phyloP scores from a whole-genome alignment of 1,140 invertebrate genomes.

The Hyposmocoma kahamanoa region DNA sequence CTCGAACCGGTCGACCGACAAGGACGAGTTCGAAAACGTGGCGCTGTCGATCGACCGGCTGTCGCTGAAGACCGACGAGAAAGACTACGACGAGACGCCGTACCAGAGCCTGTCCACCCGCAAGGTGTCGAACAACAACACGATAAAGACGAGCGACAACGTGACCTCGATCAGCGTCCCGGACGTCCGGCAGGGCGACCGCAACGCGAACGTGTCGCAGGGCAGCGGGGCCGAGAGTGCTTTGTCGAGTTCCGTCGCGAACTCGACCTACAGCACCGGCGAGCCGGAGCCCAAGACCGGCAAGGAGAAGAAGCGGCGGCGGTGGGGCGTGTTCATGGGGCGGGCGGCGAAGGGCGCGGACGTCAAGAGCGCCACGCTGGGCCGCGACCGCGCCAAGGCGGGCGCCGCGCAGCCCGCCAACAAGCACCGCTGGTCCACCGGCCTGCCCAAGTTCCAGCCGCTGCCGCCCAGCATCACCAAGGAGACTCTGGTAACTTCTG shows the following conservation, averaged over 20 bases:
- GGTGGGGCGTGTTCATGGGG: conserved; percentile 78
- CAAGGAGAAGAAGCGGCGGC: conserved; percentile 76
- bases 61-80: conserved; percentile 43
- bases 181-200: conserved; percentile 28
- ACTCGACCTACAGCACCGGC: conserved; percentile 45
- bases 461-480: conserved; percentile 82
- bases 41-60: conserved; percentile 31
- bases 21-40: conserved; percentile 30
- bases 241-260: conserved; percentile 43
- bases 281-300: conserved; percentile 26
- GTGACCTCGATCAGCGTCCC: conserved; percentile 59
- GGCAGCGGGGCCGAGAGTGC: conserved; percentile 35
- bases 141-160: conserved; percentile 52
- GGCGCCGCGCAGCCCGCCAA: conserved; percentile 61
- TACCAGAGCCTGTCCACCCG: conserved; percentile 61
- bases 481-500: conserved; percentile 79
- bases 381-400: conserved; percentile 73
- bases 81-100: conserved; percentile 53
- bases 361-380: conserved; percentile 78
- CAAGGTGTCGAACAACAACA: conserved; percentile 44
- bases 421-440: conserved; percentile 79
- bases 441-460: conserved; percentile 78
- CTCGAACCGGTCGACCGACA: conserved; percentile 34
- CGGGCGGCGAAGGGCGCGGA: conserved; percentile 72
- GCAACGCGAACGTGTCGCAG: conserved; percentile 32